These are phyloP conservation scores for Nothura maculosa DNA, from an alignment of 2,797 vertebrate species.

Conservation along the genomic window DNA sequence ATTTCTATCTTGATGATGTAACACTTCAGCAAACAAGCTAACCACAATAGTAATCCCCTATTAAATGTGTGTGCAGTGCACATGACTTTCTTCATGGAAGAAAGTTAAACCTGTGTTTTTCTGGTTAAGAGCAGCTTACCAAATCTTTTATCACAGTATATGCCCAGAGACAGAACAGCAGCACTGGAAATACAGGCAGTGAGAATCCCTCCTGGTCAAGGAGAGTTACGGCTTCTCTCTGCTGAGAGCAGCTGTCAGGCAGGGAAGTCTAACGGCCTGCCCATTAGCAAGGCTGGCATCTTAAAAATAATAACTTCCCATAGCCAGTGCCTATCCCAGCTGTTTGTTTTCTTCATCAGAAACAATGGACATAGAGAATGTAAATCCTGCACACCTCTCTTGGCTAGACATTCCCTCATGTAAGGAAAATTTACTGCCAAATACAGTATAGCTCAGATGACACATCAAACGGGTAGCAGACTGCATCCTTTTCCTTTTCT, in stretches of 20 bases:
- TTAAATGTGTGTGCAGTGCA: not conserved
- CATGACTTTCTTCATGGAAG: not conserved
- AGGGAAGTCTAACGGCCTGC: not conserved
- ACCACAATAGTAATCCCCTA: not conserved
- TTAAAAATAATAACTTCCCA: not conserved
- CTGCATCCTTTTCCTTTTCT: not conserved
- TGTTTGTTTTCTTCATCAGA: not conserved
- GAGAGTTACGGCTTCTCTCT: not conserved
- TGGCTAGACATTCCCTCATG: not conserved
- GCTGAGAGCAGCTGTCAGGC: not conserved
- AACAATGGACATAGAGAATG: fast-evolving
- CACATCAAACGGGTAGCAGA: not conserved
- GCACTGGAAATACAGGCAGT: not conserved
- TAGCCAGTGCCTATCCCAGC: not conserved
- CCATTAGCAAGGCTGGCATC: not conserved
- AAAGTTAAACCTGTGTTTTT: not conserved
- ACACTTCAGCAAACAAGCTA: not conserved
- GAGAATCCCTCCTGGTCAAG: not conserved
- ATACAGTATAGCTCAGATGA: not conserved
- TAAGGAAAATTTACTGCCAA: not conserved
- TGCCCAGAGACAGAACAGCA: not conserved
- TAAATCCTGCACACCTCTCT: not conserved
- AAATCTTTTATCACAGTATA: not conserved
- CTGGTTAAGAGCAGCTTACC: not conserved
- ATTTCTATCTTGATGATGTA: not conserved